Base-by-base conservation (phyloP, 37 sponge, comb jelly and placozoan species). In the Lycopodina hypogea region DNA sequence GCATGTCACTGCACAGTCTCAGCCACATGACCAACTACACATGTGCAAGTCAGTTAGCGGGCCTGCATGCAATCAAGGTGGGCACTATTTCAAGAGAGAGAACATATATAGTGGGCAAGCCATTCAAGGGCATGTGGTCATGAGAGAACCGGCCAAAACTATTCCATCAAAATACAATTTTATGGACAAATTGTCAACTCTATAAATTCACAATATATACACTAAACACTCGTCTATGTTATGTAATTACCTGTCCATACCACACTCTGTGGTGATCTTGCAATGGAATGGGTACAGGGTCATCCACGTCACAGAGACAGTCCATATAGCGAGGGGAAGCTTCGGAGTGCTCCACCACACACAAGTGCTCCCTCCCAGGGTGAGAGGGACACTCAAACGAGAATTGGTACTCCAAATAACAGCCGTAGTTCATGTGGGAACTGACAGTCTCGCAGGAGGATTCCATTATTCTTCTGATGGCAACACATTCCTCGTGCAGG, bases 331-430 rank as follows among this genome's bases (percentile, higher is more conserved):
- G 59, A 58, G 59, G 59, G 14, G 23, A 24, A 14, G 59, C 14
- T 19, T 58, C 59, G 4, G 6, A 21, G n/a, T n/a, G n/a, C n/a
- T n/a, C n/a, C 21, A 58, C 21, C 23, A 58, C 59, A 19, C 59
- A 58, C 59, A 58, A 58, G 59, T 58, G 59, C 26, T 58, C 59
- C 14, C 59, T 58, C 26, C 59, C 59, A 58, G 59, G 59, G 59
- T 58, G 59, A 58, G 59, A 58, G 59, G 59, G 59, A 58, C 59
- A 58, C 59, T 58, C 59, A 58, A 58, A 58, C 17, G 59, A 58
- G 59, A 58, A 24, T 58, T 58, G 59, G 59, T 58, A 58, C 17
- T 58, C 26, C 59, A 58, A 4, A 14, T 4, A 18, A 14, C 3
- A 58, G 59, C 26, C 59, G 26, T 58, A 58, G 59, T 58, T 58